Evolutionary conservation across 2,113 vertebrate species (phyloP), one percentile per base, ranked within the genome.

Genomic region (Mastomys coucha): DNA sequence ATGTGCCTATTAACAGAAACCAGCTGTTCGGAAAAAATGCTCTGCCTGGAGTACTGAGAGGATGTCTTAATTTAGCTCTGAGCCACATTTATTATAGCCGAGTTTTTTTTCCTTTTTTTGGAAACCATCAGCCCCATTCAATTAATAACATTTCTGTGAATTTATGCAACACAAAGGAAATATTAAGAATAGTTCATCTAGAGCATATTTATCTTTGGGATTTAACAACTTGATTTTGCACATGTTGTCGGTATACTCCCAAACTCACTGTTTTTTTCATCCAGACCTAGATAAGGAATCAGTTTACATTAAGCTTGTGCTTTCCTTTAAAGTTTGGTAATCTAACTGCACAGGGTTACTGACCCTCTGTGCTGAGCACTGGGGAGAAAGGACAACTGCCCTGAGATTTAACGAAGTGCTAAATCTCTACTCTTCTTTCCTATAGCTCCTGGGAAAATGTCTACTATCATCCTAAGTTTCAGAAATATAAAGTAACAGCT

Each of bases 41-140:
- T 90, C 69, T 94, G 94, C 96, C 96, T 97, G 69, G 95, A 96
- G 93, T 95, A 89, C 92, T 96, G 94, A 97, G 95, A 98, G 95
- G 88, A 96, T 94, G 51, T 98, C 97, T 97, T 98, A 73, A 97
- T 98, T 96, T 98, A 98, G 95, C 96, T 98, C 93, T 92, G 94
- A 96, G 96, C 75, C 28, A 8, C 73, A 75, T 97, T 97, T 98
- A 96, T 97, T 91, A 91, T 73, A 77, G 94, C 89, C 24, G 53
- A 95, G 45, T 42, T 42, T 75, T 73, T 73, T n/a, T 60, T 36
- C 84, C 4, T 20, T 93, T 76, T 75, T 86, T 77, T 33, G 9
- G 92, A 96, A 97, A 36, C 70, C 86, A 91, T 93, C 77, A 60
- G 65, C 97, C 76, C 58, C 87, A 36, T 78, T 92, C 56, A 95